Base-by-base conservation (phyloP, 2,797 vertebrate genomes). In the Pseudochirops corinnae region DNA sequence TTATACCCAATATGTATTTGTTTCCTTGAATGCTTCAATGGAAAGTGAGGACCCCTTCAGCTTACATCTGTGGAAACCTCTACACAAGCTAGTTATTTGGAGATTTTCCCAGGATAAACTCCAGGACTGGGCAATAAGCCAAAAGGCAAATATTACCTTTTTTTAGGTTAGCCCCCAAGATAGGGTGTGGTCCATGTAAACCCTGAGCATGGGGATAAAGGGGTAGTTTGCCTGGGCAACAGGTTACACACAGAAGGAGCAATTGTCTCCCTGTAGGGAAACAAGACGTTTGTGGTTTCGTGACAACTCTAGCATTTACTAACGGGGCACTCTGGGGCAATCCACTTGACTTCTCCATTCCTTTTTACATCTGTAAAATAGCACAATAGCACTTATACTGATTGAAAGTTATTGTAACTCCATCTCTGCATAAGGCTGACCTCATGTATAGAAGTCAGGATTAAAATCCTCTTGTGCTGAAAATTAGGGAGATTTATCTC, bases 391-490 rank as follows among this genome's bases (percentile, higher is more conserved):
- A 82, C n/a, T 82, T 82, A 24, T 21, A 82, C n/a, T 82, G 67
- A 46, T 82, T 82, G 67, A 46, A 82, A 74, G 5, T 74, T 74
- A 74, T 74, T 74, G n/a, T 74, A 74, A 74, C 5, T n/a, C 33
- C 53, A 53, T 96, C 50, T 94, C 31, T 92, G 55, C 46, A 0
- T 60, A 58, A 87, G 52, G 62, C 16, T 39, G 90, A 39, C 16
- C 3, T 87, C 57, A 93, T 55, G 56, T 94, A 93, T 50, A 90
- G 50, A 56, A 82, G 52, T 26, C 53, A 24, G 39, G 92, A 96
- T 74, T 93, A 96, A 90, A 96, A 93, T 94, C 94, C 56, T 74
- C 60, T 67, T 56, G 90, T 93, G 56, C 46, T 93, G 91, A 95
- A 74, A 57, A 60, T 39, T 5, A 90, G 53, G 92, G 55, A 67